These are phyloP conservation scores for Holotrichia oblita DNA, from an alignment of 1,140 invertebrate genomes.

Conservation along the genomic window DNA sequence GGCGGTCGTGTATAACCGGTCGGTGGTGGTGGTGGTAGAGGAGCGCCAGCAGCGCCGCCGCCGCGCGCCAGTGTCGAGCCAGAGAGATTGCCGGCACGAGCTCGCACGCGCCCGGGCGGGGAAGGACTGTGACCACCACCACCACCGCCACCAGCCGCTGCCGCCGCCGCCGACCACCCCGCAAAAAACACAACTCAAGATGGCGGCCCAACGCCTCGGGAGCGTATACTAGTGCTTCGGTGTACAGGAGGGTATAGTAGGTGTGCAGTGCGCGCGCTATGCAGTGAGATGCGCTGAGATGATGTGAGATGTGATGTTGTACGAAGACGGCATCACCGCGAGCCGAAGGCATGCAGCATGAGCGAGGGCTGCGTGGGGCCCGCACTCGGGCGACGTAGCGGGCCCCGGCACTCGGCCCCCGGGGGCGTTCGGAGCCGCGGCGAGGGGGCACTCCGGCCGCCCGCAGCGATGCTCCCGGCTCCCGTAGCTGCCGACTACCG, in stretches of 20 bases:
- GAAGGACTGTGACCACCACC: slow-evolving; percentile 56
- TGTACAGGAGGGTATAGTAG: slow-evolving; percentile 48
- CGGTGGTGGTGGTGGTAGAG: slow-evolving; percentile 57
- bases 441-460: slow-evolving; percentile 61
- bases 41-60: slow-evolving; percentile 44
- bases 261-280: slow-evolving; percentile 41
- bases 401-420: slow-evolving; percentile 57
- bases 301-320: slow-evolving; percentile 47
- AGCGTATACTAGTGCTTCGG: slow-evolving; percentile 50
- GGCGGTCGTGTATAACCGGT: slow-evolving; percentile 32
- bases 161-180: slow-evolving; percentile 27
- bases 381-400: slow-evolving; percentile 58
- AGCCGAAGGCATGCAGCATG: slow-evolving; percentile 56
- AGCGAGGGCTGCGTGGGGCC: slow-evolving; percentile 59
- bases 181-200: slow-evolving; percentile 53
- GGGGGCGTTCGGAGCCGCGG: slow-evolving; percentile 59
- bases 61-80: slow-evolving; percentile 33
- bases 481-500: slow-evolving; percentile 62
- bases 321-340: slow-evolving; percentile 8
- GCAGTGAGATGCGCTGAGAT: slow-evolving; percentile 43
- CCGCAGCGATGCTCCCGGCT: slow-evolving; percentile 62
- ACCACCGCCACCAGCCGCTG: slow-evolving; percentile 36
- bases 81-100: slow-evolving; percentile 48
- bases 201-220: slow-evolving; percentile 56
- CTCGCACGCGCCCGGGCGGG: slow-evolving; percentile 60